Conservation (phyloP, 2,113 vertebrate genomes). For the Emydura subglobosa region DNA sequence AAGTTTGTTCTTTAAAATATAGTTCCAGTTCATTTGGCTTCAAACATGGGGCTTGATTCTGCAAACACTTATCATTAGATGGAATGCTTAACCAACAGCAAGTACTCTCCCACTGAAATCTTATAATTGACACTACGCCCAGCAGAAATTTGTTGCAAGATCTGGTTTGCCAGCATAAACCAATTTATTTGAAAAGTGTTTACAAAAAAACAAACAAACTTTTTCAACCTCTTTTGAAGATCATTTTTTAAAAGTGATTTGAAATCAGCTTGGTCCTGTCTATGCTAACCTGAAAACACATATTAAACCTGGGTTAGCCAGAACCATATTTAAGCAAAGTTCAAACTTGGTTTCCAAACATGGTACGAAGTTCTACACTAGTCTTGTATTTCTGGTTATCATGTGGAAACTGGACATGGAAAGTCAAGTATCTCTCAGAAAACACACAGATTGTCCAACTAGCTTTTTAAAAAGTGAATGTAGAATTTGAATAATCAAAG, state of each 20-base stretch:
- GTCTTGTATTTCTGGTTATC: not conserved
- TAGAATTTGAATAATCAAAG: not conserved
- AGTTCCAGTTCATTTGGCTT: not conserved
- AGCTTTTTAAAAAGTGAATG: not conserved
- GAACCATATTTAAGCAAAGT: not conserved
- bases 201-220: not conserved
- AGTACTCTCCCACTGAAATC: not conserved
- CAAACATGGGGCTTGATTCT: not conserved
- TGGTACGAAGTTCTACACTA: not conserved
- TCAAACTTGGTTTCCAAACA: not conserved
- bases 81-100: not conserved
- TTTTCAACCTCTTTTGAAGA: not conserved
- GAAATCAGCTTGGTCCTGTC: not conserved
- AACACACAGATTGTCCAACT: not conserved
- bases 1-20: not conserved
- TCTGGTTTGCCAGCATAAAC: not conserved
- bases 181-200: not conserved
- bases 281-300: not conserved
- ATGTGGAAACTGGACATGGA: not conserved
- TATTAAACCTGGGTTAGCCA: not conserved
- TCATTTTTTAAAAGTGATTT: not conserved
- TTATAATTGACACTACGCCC: not conserved
- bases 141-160: not conserved
- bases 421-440: accelerated
- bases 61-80: not conserved